Conservation (phyloP, 2,888 invertebrate species). For the Deilephila porcellus region DNA sequence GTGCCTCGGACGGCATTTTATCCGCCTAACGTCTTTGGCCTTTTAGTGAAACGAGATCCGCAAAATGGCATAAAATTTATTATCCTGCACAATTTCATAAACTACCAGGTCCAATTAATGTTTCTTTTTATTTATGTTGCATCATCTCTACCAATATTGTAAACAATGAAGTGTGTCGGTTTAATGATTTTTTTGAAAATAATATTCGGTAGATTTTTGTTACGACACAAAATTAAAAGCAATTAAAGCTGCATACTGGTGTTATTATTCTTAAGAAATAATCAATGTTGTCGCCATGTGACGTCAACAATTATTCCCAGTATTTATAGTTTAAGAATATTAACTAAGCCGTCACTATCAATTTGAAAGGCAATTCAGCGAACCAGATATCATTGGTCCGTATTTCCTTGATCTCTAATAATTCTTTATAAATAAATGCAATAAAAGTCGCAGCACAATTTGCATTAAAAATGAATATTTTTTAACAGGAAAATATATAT, state of each 20-base stretch:
- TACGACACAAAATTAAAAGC: too few relatives aligned
- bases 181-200: too few relatives aligned
- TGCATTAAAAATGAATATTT: neutral
- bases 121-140: neutral
- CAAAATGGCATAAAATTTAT: neutral
- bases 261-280: too few relatives aligned
- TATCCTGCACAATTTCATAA: conserved; percentile 4
- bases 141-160: too few relatives aligned
- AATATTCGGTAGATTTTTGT: too few relatives aligned
- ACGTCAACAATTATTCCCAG: neutral
- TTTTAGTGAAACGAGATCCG: conserved; percentile 1
- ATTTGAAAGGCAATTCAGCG: neutral
- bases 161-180: too few relatives aligned
- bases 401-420: conserved; percentile 8
- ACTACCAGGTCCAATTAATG: neutral
- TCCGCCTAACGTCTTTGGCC: neutral
- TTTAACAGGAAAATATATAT: conserved; percentile 33
- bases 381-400: conserved; percentile 7
- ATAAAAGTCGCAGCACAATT: neutral
- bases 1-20: neutral
- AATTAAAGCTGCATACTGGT: neutral
- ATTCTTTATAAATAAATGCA: neutral
- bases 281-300: neutral
- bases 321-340: conserved; percentile 1
- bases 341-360: neutral